Conservation (phyloP, 2,888 invertebrate species). For the Phlogophora meticulosa region DNA sequence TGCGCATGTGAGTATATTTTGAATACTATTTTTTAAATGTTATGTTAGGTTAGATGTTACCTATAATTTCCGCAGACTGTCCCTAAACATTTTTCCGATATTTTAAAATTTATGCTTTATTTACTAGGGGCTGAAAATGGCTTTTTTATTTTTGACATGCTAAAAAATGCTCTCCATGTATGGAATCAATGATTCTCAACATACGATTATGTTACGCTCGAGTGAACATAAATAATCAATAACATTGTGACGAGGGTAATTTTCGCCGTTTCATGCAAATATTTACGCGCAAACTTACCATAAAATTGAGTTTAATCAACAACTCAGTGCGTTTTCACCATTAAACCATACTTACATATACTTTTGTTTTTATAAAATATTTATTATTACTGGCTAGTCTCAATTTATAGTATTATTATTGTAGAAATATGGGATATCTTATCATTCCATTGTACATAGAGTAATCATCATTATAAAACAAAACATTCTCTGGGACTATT, state of each 20-base stretch:
- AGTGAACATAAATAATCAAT: slow-evolving; percentile 75
- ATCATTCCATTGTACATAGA: slow-evolving; percentile 22
- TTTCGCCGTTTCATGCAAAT: slow-evolving; percentile 61
- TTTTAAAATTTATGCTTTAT: slow-evolving; percentile 81
- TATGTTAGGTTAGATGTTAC: slow-evolving; percentile 88
- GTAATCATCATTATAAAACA: slow-evolving; percentile 5
- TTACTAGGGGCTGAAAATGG: slow-evolving; percentile 86
- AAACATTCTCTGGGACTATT: slow-evolving; percentile 25
- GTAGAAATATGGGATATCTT: slow-evolving; percentile 10
- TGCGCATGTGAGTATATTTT: slow-evolving; percentile 81
- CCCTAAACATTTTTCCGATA: slow-evolving; percentile 79
- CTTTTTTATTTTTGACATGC: slow-evolving; percentile 81
- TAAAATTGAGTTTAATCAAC: slow-evolving; percentile 37
- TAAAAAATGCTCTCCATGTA: slow-evolving; percentile 65
- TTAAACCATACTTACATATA: slow-evolving; percentile 22
- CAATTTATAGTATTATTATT: background rate
- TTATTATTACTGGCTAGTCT: slow-evolving; percentile 2
- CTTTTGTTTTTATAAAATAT: slow-evolving; percentile 35
- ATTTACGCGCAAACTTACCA: slow-evolving; percentile 52
- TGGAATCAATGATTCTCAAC: slow-evolving; percentile 58
- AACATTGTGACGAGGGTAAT: slow-evolving; percentile 65
- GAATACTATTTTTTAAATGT: slow-evolving; percentile 68
- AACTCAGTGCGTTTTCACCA: slow-evolving; percentile 39
- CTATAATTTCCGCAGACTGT: slow-evolving; percentile 86
- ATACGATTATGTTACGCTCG: slow-evolving; percentile 68